phyloP scores from a whole-genome alignment of 2,113 vertebrate genomes.

The Sylvia atricapilla region DNA sequence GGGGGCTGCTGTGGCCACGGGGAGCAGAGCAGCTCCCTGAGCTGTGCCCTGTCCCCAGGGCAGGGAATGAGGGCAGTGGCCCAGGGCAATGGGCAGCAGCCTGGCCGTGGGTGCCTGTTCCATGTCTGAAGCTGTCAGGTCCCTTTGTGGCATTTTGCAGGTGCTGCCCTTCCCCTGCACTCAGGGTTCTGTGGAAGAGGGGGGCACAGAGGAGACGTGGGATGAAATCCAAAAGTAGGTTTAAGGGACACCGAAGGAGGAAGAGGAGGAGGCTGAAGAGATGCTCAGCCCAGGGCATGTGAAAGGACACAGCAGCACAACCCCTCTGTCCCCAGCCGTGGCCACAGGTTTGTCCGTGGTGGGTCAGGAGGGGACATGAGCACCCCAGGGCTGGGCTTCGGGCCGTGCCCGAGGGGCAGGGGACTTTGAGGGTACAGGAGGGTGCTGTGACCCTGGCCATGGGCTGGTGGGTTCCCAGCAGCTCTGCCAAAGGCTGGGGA shows the following conservation, averaged over 20 bases:
- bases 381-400: not conserved
- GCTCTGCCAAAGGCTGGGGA: not conserved
- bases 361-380: not conserved
- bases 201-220: accelerated
- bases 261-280: not conserved
- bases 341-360: not conserved
- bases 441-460: not conserved
- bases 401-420: not conserved
- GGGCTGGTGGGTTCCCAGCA: not conserved
- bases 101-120: accelerated
- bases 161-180: accelerated
- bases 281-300: not conserved
- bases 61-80: not conserved
- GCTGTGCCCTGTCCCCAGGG: not conserved
- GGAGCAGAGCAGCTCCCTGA: not conserved
- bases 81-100: accelerated
- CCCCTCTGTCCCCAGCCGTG: accelerated
- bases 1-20: not conserved
- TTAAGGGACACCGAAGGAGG: not conserved
- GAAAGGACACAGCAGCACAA: not conserved
- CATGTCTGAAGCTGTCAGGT: not conserved
- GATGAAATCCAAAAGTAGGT: accelerated
- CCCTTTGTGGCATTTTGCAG: accelerated
- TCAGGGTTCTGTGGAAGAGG: not conserved
- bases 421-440: accelerated